These are phyloP conservation scores for Malacosoma neustria DNA, from an alignment of 2,888 invertebrate species.

Conservation along the genomic window DNA sequence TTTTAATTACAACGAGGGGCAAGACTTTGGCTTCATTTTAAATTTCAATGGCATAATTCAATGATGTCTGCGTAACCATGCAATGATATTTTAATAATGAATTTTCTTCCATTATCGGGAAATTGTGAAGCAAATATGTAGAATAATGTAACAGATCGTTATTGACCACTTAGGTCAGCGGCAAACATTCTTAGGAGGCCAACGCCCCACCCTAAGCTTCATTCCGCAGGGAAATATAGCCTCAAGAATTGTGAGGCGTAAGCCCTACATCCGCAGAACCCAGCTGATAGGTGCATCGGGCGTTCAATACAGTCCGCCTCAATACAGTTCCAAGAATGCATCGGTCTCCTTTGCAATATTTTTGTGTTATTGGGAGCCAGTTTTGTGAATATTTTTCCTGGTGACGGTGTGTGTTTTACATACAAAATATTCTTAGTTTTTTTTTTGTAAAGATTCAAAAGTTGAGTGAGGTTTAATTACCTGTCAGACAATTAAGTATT, in stretches of 20 bases:
- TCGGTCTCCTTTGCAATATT: slow-evolving; percentile 63
- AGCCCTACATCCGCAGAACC: slow-evolving; percentile 33
- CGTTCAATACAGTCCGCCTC: slow-evolving; percentile 50
- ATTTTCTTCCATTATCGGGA: slow-evolving; percentile 30
- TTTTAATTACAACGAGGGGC: slow-evolving; percentile 49
- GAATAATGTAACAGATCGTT: slow-evolving; percentile 65
- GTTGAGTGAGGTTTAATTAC: too few species aligned
- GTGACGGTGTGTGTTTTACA: slow-evolving; percentile 20
- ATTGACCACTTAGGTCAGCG: slow-evolving; percentile 68
- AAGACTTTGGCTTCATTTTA: slow-evolving; percentile 22
- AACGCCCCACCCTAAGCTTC: slow-evolving; percentile 56
- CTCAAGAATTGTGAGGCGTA: slow-evolving; percentile 21
- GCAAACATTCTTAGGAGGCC: slow-evolving; percentile 69
- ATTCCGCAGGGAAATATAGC: slow-evolving; percentile 26
- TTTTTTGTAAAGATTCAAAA: too few species aligned
- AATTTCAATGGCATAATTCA: slow-evolving; percentile 20
- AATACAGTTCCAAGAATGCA: slow-evolving; percentile 68
- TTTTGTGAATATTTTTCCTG: slow-evolving; percentile 43
- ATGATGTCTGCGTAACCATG: slow-evolving; percentile 21
- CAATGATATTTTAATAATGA: slow-evolving; percentile 24
- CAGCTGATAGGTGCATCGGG: slow-evolving; percentile 29
- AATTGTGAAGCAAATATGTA: slow-evolving; percentile 45
- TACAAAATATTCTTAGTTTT: slow-evolving; percentile 3
- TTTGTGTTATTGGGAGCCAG: slow-evolving; percentile 47
- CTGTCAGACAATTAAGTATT: too few species aligned